A percentile compares a stretch with the other conserved stretches of the same genome.
These are phyloP conservation scores for Caranx melampygus DNA, from an alignment of 2,113 vertebrate species.

Conservation along the genomic window DNA sequence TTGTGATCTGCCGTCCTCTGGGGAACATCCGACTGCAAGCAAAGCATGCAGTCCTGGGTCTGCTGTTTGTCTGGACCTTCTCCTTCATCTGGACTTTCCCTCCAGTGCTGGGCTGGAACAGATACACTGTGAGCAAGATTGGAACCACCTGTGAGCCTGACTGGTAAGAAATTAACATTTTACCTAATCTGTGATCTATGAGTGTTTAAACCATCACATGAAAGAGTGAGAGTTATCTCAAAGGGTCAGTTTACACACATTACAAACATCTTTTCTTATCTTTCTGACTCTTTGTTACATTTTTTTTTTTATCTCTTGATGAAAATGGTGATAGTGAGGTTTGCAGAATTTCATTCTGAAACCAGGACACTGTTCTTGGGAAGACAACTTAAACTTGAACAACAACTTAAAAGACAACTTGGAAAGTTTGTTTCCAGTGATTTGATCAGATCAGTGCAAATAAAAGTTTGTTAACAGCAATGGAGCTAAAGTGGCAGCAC, in stretches of 20 bases:
- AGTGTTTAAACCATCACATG: neutral
- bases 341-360: neutral
- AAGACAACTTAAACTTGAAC: neutral
- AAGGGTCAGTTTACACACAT: neutral
- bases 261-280: neutral
- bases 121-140: conserved; percentile 92
- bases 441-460: neutral
- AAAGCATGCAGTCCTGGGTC: conserved; percentile 86
- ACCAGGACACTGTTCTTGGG: neutral
- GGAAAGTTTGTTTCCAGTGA: neutral
- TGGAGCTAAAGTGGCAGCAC: neutral
- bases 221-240: neutral
- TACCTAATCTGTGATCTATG: neutral
- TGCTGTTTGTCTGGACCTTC: conserved; percentile 90
- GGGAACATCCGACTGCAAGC: conserved; percentile 81
- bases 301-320: neutral
- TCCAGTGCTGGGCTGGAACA: conserved; percentile 91
- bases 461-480: neutral
- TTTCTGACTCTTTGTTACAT: neutral
- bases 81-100: conserved; percentile 92
- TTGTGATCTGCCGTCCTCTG: conserved; percentile 88
- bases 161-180: conserved; percentile 84
- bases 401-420: too few species aligned
- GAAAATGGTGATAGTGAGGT: neutral
- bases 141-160: conserved; percentile 95